phyloP scores from a whole-genome alignment of 2,113 vertebrate genomes.

The Calidris pygmaea region DNA sequence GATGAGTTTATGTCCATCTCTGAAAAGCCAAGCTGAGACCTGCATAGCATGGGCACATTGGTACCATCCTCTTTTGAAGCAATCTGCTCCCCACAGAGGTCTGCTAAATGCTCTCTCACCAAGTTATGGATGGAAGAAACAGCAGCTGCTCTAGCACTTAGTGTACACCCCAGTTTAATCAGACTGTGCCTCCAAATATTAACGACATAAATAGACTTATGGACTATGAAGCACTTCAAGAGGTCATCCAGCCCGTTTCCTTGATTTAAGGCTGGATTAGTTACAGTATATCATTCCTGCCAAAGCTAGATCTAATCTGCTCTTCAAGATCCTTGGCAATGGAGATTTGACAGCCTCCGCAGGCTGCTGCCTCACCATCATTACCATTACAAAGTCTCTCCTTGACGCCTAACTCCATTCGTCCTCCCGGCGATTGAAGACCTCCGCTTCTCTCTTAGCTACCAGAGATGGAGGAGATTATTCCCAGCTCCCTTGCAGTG shows the following conservation, averaged over 20 bases:
- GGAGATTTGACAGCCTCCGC: background rate
- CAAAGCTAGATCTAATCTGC: constrained; percentile 50
- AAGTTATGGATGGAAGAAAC: background rate
- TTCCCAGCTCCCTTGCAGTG: background rate
- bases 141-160: background rate
- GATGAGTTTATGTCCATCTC: background rate
- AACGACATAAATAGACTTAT: background rate
- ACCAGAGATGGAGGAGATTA: constrained; percentile 6
- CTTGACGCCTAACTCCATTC: background rate
- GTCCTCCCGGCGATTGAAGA: background rate
- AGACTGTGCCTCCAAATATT: constrained; percentile 1
- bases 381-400: constrained; percentile 50
- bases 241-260: constrained; percentile 34
- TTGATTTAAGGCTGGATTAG: constrained; percentile 50
- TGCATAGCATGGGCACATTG: fast-evolving
- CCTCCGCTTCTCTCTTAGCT: background rate
- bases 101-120: background rate
- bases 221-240: constrained; percentile 14
- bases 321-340: constrained; percentile 17
- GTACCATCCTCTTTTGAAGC: background rate
- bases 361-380: constrained; percentile 1
- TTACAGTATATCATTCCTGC: constrained; percentile 30
- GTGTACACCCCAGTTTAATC: background rate
- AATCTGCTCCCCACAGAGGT: background rate
- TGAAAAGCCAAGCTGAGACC: background rate